Percentiles rank a stretch among this genome's conserved stretches.
Evolutionary conservation across 2,888 invertebrate genomes (phyloP).

Genomic region (Sycophila texana): DNA sequence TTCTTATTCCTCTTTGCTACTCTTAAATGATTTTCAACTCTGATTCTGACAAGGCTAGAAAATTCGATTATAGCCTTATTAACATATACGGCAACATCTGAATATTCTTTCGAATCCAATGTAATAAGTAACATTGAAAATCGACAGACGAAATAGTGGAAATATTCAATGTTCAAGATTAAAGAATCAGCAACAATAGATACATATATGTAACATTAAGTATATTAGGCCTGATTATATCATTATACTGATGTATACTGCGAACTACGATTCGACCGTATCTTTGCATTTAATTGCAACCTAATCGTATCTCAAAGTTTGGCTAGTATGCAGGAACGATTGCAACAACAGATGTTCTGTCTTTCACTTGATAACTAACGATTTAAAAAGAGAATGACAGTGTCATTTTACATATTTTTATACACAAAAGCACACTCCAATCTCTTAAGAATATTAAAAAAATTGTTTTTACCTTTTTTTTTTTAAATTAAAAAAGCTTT

Average conservation of each 20-base stretch:
- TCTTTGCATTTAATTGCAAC: constrained; percentile 36
- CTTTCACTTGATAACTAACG: constrained; percentile 34
- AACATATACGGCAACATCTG: constrained; percentile 52
- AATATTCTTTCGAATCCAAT: constrained; percentile 52
- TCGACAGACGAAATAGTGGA: constrained; percentile 69
- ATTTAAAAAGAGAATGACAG: neutral
- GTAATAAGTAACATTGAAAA: constrained; percentile 67
- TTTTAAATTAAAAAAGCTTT: constrained; percentile 45
- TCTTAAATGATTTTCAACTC: constrained; percentile 16
- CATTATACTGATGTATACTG: constrained; percentile 61
- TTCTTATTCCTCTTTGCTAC: constrained; percentile 19
- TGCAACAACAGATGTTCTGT: constrained; percentile 49
- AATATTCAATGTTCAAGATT: constrained; percentile 65
- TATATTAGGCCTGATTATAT: constrained; percentile 74
- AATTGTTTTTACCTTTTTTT: neutral
- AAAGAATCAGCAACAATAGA: constrained; percentile 73
- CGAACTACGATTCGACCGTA: constrained; percentile 52
- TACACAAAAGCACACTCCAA: constrained; percentile 20
- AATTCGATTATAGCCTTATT: constrained; percentile 26
- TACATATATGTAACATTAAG: constrained; percentile 72
- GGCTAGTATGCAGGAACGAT: constrained; percentile 50
- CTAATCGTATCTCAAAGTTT: constrained; percentile 46
- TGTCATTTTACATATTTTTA: constrained; percentile 20
- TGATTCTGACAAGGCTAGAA: constrained; percentile 21
- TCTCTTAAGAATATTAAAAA: constrained; percentile 13